Evolutionary conservation across 2,888 invertebrate genomes (phyloP).

Genomic region (Drosophila meridiana): DNA sequence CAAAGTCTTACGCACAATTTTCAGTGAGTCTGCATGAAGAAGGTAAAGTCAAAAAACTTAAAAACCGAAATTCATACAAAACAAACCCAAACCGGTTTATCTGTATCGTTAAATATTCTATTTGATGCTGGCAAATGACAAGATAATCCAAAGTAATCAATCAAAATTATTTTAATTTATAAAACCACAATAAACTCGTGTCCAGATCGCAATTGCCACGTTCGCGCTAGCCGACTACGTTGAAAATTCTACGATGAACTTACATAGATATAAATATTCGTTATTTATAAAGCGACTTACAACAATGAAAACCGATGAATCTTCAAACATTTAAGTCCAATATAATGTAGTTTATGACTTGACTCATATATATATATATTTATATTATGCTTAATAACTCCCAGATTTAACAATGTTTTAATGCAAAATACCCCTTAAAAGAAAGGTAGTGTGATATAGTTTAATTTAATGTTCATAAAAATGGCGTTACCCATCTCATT

Average conservation of each 20-base stretch:
- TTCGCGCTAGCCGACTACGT: slow-evolving; percentile 43
- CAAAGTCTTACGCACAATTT: slow-evolving; percentile 64
- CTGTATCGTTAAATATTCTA: slow-evolving; percentile 82
- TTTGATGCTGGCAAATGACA: slow-evolving; percentile 84
- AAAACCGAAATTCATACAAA: slow-evolving; percentile 61
- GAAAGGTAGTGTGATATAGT: too few relatives aligned
- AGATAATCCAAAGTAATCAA: slow-evolving; percentile 84
- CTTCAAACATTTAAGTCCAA: background rate
- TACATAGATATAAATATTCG: background rate
- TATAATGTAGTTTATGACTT: background rate
- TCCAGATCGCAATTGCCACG: slow-evolving; percentile 73
- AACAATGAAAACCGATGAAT: background rate
- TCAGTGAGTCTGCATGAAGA: slow-evolving; percentile 66
- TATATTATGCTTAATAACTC: too few relatives aligned
- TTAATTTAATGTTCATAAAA: too few relatives aligned
- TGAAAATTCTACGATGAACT: background rate
- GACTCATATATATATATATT: too few relatives aligned
- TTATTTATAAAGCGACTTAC: background rate
- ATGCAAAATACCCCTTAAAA: too few relatives aligned
- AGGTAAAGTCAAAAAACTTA: slow-evolving; percentile 34
- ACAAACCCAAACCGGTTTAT: slow-evolving; percentile 79
- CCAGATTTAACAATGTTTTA: too few relatives aligned
- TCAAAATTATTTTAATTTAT: slow-evolving; percentile 84
- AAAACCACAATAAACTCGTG: slow-evolving; percentile 81
- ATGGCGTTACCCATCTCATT: too few relatives aligned